Base-by-base conservation (phyloP, 2,797 vertebrate species). In the Pantherophis alleghaniensis region DNA sequence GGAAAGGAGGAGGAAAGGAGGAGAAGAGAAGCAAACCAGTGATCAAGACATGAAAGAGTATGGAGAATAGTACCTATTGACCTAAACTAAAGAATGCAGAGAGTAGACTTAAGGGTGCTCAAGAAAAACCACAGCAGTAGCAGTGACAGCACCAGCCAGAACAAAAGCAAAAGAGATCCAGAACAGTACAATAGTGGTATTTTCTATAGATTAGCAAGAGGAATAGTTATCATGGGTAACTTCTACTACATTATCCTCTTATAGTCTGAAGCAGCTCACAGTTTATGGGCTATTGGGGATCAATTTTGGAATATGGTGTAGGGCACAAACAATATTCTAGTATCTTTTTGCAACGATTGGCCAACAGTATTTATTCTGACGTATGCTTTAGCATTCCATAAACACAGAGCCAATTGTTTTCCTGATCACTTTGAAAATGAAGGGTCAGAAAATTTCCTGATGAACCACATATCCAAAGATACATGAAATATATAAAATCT, bases 401-500 rank as follows among this genome's bases (percentile, higher is more conserved):
- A 66, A 87, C 60, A 91, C 2, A 53, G 26, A 88, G n/a, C 66
- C 92, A 55, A 66, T 93, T 83, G 55, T 79, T 88, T 61, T 88
- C 66, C 83, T 57, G 86, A 91, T 91, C 56, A 91, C 57, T 88
- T 88, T 89, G 79, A 89, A 74, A 91, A 91, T 42, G 37, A 88
- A 93, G n/a, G n/a, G 66, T 88, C 90, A 91, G 56, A 24, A 91
- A 91, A 53, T 20, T 57, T 57, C 56, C 56, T 91, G 61, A 86
- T 88, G 86, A 88, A 59, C 1, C 90, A 94, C 61, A 24, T 57
- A 91, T 95, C 55, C 59, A 42, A 12, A 47, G 87, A n/a, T 51
- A 74, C 32, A 1, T 88, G 94, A 94, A 91, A 94, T 90, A 79
- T 12, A 57, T 90, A 79, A 60, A 93, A 91, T 63, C 93, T 95